Conservation (phyloP, 2,888 invertebrate species). For the Abrostola triplasia region DNA sequence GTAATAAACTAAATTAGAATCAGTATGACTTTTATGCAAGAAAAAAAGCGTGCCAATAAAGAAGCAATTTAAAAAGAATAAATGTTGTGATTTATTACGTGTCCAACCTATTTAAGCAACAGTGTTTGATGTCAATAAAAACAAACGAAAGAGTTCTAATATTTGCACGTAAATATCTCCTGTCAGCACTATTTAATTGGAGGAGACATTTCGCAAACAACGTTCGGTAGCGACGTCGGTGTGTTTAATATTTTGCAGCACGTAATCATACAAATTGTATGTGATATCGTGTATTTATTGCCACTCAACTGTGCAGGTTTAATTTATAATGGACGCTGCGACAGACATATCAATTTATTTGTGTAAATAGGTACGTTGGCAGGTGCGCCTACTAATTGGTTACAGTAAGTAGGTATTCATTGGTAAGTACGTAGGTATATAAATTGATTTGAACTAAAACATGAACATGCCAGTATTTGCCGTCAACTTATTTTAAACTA, state of each 20-base stretch:
- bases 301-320: slow-evolving; percentile 22
- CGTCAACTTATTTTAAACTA: slow-evolving; percentile 16
- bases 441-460: not conserved
- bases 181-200: slow-evolving; percentile 47
- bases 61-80: too few relatives aligned
- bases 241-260: slow-evolving; percentile 31
- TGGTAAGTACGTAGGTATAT: not conserved
- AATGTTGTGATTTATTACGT: too few relatives aligned
- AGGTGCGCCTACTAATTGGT: slow-evolving; percentile 38
- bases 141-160: slow-evolving; percentile 3
- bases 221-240: slow-evolving; percentile 13
- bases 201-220: slow-evolving; percentile 39
- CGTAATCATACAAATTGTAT: slow-evolving; percentile 44
- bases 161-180: slow-evolving; percentile 12
- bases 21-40: too few relatives aligned
- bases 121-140: slow-evolving; percentile 2
- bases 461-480: slow-evolving; percentile 16
- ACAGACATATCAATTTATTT: slow-evolving; percentile 41
- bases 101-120: not conserved
- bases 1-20: too few relatives aligned
- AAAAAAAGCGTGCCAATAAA: too few relatives aligned
- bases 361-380: slow-evolving; percentile 30
- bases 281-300: slow-evolving; percentile 26
- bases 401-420: not conserved
- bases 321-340: slow-evolving; percentile 26